Percentiles rank a stretch among this genome's conserved stretches.
These are phyloP conservation scores for Suricata suricatta DNA, from an alignment of 2,113 vertebrate genomes.

Conservation along the genomic window DNA sequence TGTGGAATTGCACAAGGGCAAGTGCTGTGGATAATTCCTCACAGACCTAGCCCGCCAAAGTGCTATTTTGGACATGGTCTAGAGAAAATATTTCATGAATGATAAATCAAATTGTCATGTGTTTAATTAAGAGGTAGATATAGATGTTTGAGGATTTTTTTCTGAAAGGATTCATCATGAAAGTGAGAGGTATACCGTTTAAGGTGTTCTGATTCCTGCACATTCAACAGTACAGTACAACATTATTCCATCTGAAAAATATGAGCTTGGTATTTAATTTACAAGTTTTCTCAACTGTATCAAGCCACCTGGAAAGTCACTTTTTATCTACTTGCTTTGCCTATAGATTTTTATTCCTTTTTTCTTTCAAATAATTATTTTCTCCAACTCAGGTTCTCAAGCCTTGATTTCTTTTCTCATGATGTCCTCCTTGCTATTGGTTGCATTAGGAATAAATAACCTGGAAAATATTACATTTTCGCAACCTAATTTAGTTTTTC, in stretches of 20 bases:
- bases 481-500: not conserved
- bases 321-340: not conserved
- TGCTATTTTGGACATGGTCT: not conserved
- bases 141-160: not conserved
- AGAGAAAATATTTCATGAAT: not conserved
- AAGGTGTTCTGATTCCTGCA: not conserved
- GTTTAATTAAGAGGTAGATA: not conserved
- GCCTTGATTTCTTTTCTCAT: not conserved
- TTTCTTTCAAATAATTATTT: not conserved
- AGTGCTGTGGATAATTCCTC: not conserved
- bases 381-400: not conserved
- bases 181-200: not conserved
- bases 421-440: not conserved
- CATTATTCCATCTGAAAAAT: not conserved
- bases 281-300: constrained; percentile 8
- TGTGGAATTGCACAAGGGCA: not conserved
- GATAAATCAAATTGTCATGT: not conserved
- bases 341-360: not conserved
- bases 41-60: not conserved
- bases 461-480: not conserved
- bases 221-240: not conserved
- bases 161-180: not conserved
- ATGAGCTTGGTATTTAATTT: not conserved
- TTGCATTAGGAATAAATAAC: not conserved
- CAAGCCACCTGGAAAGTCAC: not conserved